Evolutionary conservation across 2,888 invertebrate species (phyloP).

Genomic region (Cepaea hortensis): DNA sequence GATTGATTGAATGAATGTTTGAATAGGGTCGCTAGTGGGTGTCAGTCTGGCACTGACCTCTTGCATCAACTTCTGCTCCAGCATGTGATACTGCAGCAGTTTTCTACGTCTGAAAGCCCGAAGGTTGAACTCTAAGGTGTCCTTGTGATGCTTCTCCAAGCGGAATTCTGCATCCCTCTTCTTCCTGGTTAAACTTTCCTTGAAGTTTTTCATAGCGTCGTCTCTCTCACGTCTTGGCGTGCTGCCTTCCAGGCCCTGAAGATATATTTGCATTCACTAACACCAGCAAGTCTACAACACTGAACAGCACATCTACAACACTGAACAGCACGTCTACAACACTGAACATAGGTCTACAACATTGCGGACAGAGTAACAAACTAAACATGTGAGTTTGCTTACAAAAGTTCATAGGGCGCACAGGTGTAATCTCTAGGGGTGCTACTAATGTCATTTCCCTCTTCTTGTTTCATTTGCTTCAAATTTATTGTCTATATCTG

Average conservation of each 20-base stretch:
- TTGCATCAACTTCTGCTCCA: conserved; percentile 92
- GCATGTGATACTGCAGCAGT: conserved; percentile 88
- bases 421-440: no score
- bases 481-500: no score
- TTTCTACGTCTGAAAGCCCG: conserved; percentile 93
- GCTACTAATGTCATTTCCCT: no score
- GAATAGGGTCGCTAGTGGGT: no score
- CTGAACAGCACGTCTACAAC: not conserved
- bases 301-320: not conserved
- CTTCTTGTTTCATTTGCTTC: no score
- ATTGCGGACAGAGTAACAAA: no score
- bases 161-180: conserved; percentile 92
- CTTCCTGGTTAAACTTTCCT: conserved; percentile 91
- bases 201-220: conserved; percentile 78
- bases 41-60: conserved; percentile 81
- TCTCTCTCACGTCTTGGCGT: conserved; percentile 73
- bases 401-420: no score
- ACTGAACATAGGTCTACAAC: no score
- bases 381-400: no score
- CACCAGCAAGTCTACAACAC: not conserved
- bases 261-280: no score
- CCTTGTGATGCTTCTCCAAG: conserved; percentile 90
- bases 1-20: no score
- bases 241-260: conserved; percentile 64
- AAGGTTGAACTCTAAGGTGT: conserved; percentile 93